phyloP scores from a whole-genome alignment of 2,797 vertebrate genomes.

The Pantherophis vulpinus region DNA sequence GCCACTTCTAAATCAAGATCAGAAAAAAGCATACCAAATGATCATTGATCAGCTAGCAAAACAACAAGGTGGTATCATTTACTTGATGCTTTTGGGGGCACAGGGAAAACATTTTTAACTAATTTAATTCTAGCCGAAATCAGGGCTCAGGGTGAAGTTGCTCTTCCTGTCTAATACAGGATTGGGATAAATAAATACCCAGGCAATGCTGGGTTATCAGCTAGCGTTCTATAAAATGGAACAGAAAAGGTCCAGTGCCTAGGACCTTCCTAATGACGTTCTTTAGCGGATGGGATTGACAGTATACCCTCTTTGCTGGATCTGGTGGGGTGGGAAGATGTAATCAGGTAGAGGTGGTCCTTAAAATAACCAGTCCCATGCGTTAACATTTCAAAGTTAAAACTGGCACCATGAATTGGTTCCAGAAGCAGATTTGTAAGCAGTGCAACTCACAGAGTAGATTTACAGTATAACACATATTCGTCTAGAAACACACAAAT shows the following conservation, averaged over 20 bases:
- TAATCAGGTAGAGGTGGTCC: background rate
- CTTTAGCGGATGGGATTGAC: background rate
- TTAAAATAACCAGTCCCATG: background rate
- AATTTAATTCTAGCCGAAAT: too few relatives aligned
- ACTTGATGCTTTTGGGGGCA: too few relatives aligned
- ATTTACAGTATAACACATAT: background rate
- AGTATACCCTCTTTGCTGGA: background rate
- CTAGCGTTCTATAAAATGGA: background rate
- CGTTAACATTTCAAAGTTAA: background rate
- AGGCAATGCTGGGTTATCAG: too few relatives aligned
- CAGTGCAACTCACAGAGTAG: background rate
- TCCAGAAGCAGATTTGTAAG: background rate
- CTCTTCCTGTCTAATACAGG: too few relatives aligned
- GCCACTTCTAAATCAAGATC: too few relatives aligned
- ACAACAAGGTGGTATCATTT: too few relatives aligned
- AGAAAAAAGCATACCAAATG: too few relatives aligned
- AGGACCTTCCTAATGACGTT: background rate
- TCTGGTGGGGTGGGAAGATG: background rate
- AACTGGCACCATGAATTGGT: background rate
- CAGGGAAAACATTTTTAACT: too few relatives aligned
- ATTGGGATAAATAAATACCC: too few relatives aligned
- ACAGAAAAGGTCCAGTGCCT: background rate
- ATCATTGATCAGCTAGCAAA: too few relatives aligned
- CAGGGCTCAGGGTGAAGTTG: too few relatives aligned
- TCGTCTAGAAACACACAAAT: background rate